These are phyloP conservation scores for Amphimedon queenslandica DNA, from an alignment of 37 sponge, comb jelly and placozoan species.

Conservation along the genomic window DNA sequence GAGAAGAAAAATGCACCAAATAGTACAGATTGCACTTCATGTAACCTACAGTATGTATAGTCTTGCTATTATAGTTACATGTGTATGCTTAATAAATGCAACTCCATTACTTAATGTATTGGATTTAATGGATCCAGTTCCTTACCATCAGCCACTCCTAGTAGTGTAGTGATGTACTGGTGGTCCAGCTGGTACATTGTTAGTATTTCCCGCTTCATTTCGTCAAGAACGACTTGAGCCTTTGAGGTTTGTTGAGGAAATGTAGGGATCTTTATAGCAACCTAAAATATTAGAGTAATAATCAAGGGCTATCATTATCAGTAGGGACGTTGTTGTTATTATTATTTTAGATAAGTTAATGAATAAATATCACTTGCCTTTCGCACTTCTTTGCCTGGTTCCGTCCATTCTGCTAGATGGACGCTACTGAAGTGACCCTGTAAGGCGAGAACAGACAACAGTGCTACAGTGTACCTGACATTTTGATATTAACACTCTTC, in stretches of 20 bases:
- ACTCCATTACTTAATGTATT: too few relatives aligned
- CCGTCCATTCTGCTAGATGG: slow-evolving; percentile 19
- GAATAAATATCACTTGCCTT: not conserved
- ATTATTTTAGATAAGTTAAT: too few relatives aligned
- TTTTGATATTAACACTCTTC: too few relatives aligned
- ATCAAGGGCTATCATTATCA: too few relatives aligned
- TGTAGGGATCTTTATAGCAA: slow-evolving; percentile 43
- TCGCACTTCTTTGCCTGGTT: not conserved
- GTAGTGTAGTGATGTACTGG: slow-evolving; percentile 44
- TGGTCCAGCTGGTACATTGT: slow-evolving; percentile 50
- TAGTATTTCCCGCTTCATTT: slow-evolving; percentile 29
- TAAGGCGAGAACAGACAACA: slow-evolving; percentile 9
- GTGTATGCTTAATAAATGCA: too few relatives aligned
- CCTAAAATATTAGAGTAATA: slow-evolving; percentile 2
- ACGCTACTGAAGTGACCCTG: slow-evolving; percentile 74
- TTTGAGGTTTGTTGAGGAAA: not conserved
- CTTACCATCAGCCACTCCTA: slow-evolving; percentile 44
- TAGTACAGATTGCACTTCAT: not conserved
- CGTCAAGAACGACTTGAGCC: slow-evolving; percentile 33
- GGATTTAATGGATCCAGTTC: too few relatives aligned
- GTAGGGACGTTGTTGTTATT: too few relatives aligned
- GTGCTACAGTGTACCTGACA: too few relatives aligned
- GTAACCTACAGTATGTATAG: not conserved
- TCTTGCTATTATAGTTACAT: too few relatives aligned
- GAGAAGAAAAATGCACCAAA: not conserved